Percentiles rank a stretch among this genome's conserved stretches.
Evolutionary conservation across 2,113 vertebrate genomes (phyloP).

Genomic region (Sebastes fasciatus): DNA sequence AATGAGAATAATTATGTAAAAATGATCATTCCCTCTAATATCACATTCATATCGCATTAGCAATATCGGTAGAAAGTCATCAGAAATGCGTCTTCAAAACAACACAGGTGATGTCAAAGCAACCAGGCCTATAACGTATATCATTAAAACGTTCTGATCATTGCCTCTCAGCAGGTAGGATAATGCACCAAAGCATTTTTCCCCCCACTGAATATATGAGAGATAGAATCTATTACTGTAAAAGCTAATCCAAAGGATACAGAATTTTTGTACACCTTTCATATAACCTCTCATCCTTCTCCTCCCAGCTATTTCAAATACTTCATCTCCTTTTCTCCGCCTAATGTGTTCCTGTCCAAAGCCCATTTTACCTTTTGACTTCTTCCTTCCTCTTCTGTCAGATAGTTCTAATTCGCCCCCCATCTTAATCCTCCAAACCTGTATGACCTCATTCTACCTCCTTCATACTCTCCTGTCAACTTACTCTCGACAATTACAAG

Average conservation of each 20-base stretch:
- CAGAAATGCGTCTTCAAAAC: too few species aligned
- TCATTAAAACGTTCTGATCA: background rate
- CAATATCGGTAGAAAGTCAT: too few species aligned
- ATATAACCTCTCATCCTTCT: background rate
- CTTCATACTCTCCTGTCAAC: slow-evolving; percentile 9
- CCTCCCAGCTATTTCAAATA: background rate
- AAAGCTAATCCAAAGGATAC: background rate
- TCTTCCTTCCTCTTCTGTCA: slow-evolving; percentile 5
- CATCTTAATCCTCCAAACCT: slow-evolving; percentile 7
- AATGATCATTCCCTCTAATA: too few species aligned
- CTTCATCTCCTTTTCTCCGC: background rate
- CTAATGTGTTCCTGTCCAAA: background rate
- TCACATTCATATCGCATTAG: too few species aligned
- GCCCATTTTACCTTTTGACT: slow-evolving; percentile 12
- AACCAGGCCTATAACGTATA: background rate
- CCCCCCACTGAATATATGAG: background rate
- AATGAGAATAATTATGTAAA: too few species aligned
- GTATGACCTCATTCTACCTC: background rate
- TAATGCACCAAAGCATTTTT: background rate
- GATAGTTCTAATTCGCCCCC: background rate
- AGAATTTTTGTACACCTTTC: background rate
- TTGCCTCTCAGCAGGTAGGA: background rate
- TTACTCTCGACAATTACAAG: slow-evolving; percentile 41
- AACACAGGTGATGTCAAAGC: too few species aligned
- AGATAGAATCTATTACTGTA: background rate